Evolutionary conservation across 2,888 invertebrate genomes (phyloP).

Genomic region (Trissonchulus sp.): DNA sequence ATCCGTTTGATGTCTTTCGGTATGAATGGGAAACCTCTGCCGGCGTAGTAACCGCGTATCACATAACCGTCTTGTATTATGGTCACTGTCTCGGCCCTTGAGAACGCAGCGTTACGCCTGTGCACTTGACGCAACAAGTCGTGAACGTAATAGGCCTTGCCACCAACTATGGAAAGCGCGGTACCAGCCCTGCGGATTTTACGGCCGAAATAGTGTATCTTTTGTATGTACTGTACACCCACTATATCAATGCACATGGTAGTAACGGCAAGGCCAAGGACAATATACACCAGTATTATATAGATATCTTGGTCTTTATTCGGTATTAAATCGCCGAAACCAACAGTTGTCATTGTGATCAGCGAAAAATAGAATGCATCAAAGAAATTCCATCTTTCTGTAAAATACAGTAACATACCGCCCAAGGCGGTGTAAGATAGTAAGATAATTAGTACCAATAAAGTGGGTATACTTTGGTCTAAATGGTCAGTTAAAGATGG

Average conservation of each 20-base stretch:
- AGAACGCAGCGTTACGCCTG: neutral
- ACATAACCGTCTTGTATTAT: conserved; percentile 30
- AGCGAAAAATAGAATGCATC: conserved; percentile 49
- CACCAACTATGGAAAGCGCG: conserved; percentile 52
- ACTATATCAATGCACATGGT: conserved; percentile 52
- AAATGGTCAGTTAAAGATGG: neutral
- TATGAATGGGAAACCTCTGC: conserved; percentile 43
- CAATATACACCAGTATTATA: conserved; percentile 49
- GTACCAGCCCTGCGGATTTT: conserved; percentile 50
- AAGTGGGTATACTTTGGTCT: conserved; percentile 44
- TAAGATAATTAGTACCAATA: conserved; percentile 48
- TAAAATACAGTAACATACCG: conserved; percentile 48
- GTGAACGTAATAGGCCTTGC: conserved; percentile 50
- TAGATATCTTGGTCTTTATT: conserved; percentile 45
- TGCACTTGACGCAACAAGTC: conserved; percentile 40
- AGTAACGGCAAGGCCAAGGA: conserved; percentile 51
- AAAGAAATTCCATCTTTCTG: conserved; percentile 50
- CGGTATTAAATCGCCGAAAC: conserved; percentile 51
- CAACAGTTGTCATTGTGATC: conserved; percentile 52
- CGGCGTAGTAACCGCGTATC: conserved; percentile 34
- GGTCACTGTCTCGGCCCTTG: conserved; percentile 5
- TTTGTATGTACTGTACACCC: conserved; percentile 51
- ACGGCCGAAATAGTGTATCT: conserved; percentile 52
- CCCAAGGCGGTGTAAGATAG: conserved; percentile 50
- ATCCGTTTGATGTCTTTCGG: conserved; percentile 50